Evolutionary conservation across 2,113 vertebrate species (phyloP), one percentile per base, ranked within the genome.

Genomic region (Cacatua alba): DNA sequence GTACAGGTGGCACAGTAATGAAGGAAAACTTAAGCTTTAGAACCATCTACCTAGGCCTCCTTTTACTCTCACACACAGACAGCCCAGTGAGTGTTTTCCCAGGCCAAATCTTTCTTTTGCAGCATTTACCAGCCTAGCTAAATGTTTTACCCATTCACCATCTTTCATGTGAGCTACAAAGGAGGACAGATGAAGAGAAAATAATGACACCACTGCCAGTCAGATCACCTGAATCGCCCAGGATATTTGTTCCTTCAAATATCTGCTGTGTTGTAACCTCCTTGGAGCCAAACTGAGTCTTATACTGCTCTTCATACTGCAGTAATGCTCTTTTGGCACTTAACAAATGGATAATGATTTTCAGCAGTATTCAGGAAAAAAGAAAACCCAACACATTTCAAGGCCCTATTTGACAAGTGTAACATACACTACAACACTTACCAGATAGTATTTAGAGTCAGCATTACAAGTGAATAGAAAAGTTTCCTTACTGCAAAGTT

Each of bases 281-380:
- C 57, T 90, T 68, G 69, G 72, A 94, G 88, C 69, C 80, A 88
- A 88, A 92, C n/a, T 24, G 55, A 75, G 51, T 68, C 77, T 72
- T 87, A 68, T 18, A 90, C 86, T 86, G 39, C 43, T 94, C 46
- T 82, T 83, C 55, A 12, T 68, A 39, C 46, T 75, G n/a, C 68
- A 83, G 19, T 55, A 85, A 90, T 59, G 33, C 57, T 86, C 72
- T 94, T 88, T 64, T 90, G 88, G 55, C 63, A 72, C 69, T 94
- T 86, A 78, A 86, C 86, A 95, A 88, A 95, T 68, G 17, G 86
- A 81, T 92, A 86, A 81, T 35, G 11, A 86, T 94, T 94, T 95
- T 94, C 69, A 78, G 29, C 26, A 78, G 8, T 44, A 55, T 95
- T 94, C 51, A 60, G 63, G 19, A 33, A 71, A 80, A 90, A 68